These are phyloP conservation scores for Acrobasis consociella DNA, from an alignment of 2,888 invertebrate species.

Conservation along the genomic window DNA sequence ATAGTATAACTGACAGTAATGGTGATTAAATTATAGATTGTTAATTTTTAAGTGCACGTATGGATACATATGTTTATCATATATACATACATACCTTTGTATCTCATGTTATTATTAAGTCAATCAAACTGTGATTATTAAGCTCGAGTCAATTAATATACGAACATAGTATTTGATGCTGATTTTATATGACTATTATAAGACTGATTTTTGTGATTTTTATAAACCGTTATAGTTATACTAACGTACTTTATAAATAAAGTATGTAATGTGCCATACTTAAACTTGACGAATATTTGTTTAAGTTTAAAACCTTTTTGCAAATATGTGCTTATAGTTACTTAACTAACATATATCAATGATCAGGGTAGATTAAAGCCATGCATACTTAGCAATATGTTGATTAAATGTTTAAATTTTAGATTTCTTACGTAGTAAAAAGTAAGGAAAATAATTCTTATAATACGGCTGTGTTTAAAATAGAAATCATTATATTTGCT, in stretches of 20 bases:
- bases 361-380: neutral
- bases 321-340: no score
- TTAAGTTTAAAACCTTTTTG: no score
- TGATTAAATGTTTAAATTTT: slow-evolving; percentile 4
- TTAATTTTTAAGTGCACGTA: no score
- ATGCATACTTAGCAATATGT: neutral
- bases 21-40: slow-evolving; percentile 6
- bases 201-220: slow-evolving; percentile 6
- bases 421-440: slow-evolving; percentile 2
- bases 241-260: no score
- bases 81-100: neutral
- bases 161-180: slow-evolving; percentile 4
- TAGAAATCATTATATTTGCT: neutral
- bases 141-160: slow-evolving; percentile 4
- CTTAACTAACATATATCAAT: no score
- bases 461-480: slow-evolving; percentile 4
- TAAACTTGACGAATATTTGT: neutral
- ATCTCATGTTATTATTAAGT: slow-evolving; percentile 8
- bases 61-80: neutral
- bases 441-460: neutral
- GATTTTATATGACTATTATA: neutral
- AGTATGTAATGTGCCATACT: neutral
- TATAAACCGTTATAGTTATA: neutral
- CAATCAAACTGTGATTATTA: slow-evolving; percentile 11
- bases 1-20: slow-evolving; percentile 1